Conservation (phyloP, 1,140 invertebrate genomes). For the Drosophila leontia region DNA sequence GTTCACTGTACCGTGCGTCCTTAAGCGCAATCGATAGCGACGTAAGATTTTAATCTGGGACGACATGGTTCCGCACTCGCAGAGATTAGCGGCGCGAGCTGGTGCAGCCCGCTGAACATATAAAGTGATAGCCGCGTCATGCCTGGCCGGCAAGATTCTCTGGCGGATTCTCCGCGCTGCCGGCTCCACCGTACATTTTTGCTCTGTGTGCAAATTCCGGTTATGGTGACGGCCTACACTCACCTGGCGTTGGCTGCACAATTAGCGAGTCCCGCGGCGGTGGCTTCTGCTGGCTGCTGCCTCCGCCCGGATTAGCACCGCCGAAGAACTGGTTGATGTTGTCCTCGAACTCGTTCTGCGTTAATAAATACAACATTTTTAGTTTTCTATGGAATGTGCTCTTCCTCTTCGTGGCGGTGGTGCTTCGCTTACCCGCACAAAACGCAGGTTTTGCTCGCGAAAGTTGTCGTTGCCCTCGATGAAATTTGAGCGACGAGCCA, state of each 20-base stretch:
- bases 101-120: neutral
- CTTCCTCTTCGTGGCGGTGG: neutral
- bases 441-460: constrained; percentile 85
- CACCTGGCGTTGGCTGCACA: constrained; percentile 78
- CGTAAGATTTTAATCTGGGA: constrained; percentile 32
- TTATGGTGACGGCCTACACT: constrained; percentile 23
- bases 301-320: constrained; percentile 13
- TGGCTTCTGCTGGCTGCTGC: constrained; percentile 17
- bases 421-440: constrained; percentile 81
- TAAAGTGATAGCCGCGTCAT: constrained; percentile 15
- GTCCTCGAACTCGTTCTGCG: constrained; percentile 83
- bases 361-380: constrained; percentile 7
- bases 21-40: constrained; percentile 31
- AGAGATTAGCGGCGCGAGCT: constrained; percentile 30
- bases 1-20: constrained; percentile 22
- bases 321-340: constrained; percentile 80
- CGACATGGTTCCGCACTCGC: constrained; percentile 38
- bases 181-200: neutral
- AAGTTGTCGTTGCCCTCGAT: constrained; percentile 78
- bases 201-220: neutral
- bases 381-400: neutral
- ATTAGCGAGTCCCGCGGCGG: constrained; percentile 74
- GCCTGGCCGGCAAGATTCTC: constrained; percentile 11
- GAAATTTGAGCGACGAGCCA: constrained; percentile 71
- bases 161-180: constrained; percentile 2